Percentiles rank a stretch among this genome's conserved stretches.
Evolutionary conservation across 2,797 vertebrate genomes (phyloP).

Genomic region (Danio albolineatus): DNA sequence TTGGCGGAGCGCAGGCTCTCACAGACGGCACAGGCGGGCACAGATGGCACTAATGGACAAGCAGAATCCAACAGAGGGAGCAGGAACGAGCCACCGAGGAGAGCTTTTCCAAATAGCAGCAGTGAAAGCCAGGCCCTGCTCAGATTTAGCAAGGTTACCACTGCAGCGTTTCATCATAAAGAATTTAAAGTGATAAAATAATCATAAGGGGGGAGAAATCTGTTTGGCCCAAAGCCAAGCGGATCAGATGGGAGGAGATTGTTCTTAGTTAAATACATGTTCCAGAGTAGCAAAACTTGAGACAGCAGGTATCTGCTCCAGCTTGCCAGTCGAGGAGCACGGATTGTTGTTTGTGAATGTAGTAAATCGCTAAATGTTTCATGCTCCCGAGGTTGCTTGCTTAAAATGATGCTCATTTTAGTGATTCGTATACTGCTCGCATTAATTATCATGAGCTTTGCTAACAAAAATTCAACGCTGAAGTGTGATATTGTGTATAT

Average conservation of each 20-base stretch:
- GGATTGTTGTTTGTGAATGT: background rate
- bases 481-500: background rate
- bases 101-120: constrained; percentile 93
- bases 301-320: background rate
- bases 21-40: constrained; percentile 96
- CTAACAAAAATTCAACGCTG: background rate
- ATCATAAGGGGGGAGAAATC: constrained; percentile 68
- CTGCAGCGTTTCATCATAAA: constrained; percentile 66
- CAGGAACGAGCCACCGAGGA: constrained; percentile 86
- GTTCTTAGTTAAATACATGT: constrained; percentile 65
- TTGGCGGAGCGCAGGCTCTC: constrained; percentile 89
- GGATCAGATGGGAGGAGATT: constrained; percentile 72
- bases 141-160: constrained; percentile 82
- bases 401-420: constrained; percentile 2
- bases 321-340: background rate
- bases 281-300: constrained; percentile 50
- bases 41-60: constrained; percentile 99
- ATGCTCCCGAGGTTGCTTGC: background rate
- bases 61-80: constrained; percentile 96
- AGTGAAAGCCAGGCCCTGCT: constrained; percentile 78
- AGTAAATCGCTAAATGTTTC: constrained; percentile 1
- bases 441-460: constrained; percentile 13
- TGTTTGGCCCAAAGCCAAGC: constrained; percentile 68
- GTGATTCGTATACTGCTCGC: background rate
- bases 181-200: constrained; percentile 79